Conservation (phyloP, 2,113 vertebrate genomes). For the Spea bombifrons region DNA sequence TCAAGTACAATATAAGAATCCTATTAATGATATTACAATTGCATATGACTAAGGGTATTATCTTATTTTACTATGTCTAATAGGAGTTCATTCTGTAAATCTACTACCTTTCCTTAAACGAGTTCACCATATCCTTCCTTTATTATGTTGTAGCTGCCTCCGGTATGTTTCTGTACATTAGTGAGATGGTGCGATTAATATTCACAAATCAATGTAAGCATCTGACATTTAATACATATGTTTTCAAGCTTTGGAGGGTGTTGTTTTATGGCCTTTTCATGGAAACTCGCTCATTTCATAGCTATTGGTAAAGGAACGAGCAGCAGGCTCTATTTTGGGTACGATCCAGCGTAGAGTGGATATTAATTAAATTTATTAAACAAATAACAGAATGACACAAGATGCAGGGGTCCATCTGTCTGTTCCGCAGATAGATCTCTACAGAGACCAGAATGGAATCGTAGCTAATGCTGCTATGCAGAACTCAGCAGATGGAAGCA, state of each 20-base stretch:
- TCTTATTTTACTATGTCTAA: conserved; percentile 3
- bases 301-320: conserved; percentile 61
- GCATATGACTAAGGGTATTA: no score
- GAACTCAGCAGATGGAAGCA: conserved; percentile 83
- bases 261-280: conserved; percentile 60
- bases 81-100: no score
- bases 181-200: conserved; percentile 59
- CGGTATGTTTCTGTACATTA: conserved; percentile 33
- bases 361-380: conserved; percentile 92
- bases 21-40: no score
- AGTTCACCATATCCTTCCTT: neutral
- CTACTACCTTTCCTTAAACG: neutral
- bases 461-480: conserved; percentile 75
- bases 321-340: conserved; percentile 69
- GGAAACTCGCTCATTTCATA: conserved; percentile 69
- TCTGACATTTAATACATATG: conserved; percentile 60
- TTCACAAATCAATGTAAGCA: conserved; percentile 60
- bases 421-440: conserved; percentile 73
- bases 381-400: conserved; percentile 77
- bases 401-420: conserved; percentile 82
- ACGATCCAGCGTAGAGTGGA: conserved; percentile 73
- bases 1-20: no score
- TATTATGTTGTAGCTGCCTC: neutral
- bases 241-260: conserved; percentile 61
- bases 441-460: conserved; percentile 74